Evolutionary conservation across 2,797 vertebrate genomes (phyloP), one percentile per base, ranked within the genome.

Genomic region (Hydrophis major): DNA sequence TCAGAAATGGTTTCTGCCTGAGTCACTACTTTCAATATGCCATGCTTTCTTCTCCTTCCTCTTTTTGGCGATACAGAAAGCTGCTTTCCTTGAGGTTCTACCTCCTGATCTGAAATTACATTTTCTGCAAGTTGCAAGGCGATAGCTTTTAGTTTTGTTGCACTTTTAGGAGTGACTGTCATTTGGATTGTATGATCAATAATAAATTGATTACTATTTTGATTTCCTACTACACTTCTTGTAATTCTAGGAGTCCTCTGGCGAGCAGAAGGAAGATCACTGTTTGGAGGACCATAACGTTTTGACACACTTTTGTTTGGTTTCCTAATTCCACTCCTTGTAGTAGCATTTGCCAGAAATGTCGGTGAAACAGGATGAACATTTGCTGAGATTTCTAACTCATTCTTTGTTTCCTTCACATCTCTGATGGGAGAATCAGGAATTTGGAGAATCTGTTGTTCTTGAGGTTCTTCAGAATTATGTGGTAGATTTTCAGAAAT

Each of bases 231-330:
- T 92, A 94, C 94, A 90, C 69, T 96, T 94, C 95, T 98, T 57
- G 59, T 63, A 95, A 96, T 98, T 96, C 97, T 97, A n/a, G 96
- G 96, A 90, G 97, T 96, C n/a, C 97, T 98, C 94, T 95, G 97
- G 1, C 96, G 97, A 83, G 97, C 89, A 3, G 96, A 94, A 86
- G 97, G 95, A 89, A 94, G 47, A 74, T 90, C 95, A 50, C 95
- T 93, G 27, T 4, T 78, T 89, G 92, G 83, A 86, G 94, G 63
- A 89, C 95, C 89, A 16, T 56, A 50, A 6, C 47, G 59, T 16
- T 94, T 94, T 89, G 96, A 93, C 25, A 86, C 90, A 94, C 93
- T 20, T 91, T 94, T 93, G 92, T 95, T 97, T 56, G 61, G 87
- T 86, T 93, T 97, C 93, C 94, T 97, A 47, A 94, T 93, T 14